Evolutionary conservation across 1,140 invertebrate species (phyloP), one percentile per base, ranked within the genome.

Genomic region (Pseudomyrmex sp.): DNA sequence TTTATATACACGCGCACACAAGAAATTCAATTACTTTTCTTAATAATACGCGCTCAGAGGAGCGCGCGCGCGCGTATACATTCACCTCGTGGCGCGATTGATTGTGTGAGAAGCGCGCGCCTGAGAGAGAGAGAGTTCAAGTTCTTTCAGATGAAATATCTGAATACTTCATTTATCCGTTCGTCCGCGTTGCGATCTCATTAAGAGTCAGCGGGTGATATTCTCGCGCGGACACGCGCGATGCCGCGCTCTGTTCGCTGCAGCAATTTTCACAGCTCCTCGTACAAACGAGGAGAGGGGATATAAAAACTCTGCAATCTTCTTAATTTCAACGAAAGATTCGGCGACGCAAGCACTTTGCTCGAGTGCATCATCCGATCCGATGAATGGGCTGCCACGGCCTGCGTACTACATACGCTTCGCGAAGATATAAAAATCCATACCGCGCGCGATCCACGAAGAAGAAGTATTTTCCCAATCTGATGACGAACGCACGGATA

Each of bases 191-290:
- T 50, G 35, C n/a, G 76, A 48, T 61, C 54, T 80, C 66, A 69
- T 80, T 80, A 80, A 80, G 61, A 72, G 66, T 80, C 66, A 23
- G 20, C 35, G 65, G 50, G 35, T 35, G 44, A 68, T 70, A 76
- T 76, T 52, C 48, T 66, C 54, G 54, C 50, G 23, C 54, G 44
- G 66, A 70, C 23, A 69, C 66, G 65, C 66, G 18, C 20, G 44
- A 58, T 44, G 48, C 46, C 18, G 18, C 18, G 18, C 18, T 18
- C 18, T 3, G 15, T 56, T 48, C 26, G 26, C 26, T 44, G 20
- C 54, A 59, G 56, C 35, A 68, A 54, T 54, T 52, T 44, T 56
- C 23, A 26, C 46, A 44, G 10, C 13, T 26, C 35, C 35, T 23
- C 20, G 20, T 23, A 23, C 20, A 13, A 1, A 10, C 58, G 61